Conservation (phyloP, 2,113 vertebrate species). For the Pontoporia blainvillei region DNA sequence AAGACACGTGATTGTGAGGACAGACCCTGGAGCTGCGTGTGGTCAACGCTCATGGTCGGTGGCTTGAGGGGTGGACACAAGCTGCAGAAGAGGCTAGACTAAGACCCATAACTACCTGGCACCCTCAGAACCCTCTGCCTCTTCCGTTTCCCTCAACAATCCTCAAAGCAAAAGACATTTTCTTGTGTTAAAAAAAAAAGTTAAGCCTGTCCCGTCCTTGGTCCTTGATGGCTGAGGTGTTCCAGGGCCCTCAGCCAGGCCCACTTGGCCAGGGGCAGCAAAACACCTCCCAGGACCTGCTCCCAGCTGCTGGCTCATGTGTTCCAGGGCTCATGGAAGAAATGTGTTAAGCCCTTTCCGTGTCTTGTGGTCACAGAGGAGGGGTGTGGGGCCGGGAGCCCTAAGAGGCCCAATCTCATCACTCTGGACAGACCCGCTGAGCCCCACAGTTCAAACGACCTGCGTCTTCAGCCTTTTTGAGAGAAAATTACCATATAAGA, state of each 20-base stretch:
- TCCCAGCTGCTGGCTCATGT: background rate
- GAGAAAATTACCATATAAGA: background rate
- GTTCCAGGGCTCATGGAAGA: background rate
- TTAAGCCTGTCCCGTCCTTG: background rate
- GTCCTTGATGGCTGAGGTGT: background rate
- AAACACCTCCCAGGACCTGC: background rate
- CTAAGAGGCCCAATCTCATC: background rate
- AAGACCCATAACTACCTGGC: fast-evolving
- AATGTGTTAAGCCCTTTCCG: background rate
- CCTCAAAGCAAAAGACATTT: background rate
- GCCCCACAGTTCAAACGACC: background rate
- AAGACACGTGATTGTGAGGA: background rate
- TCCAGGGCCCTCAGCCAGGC: background rate
- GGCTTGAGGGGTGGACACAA: background rate
- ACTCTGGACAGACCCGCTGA: background rate
- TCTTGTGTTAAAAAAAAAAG: background rate
- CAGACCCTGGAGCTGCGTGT: background rate
- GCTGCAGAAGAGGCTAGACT: background rate
- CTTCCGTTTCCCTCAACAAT: background rate
- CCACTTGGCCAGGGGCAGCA: no score
- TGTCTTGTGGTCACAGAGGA: no score
- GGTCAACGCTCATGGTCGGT: background rate
- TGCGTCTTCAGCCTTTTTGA: background rate
- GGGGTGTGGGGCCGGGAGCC: background rate
- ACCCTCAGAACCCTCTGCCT: no score